phyloP scores from a whole-genome alignment of 2,888 invertebrate genomes.

The Cantharis rufa region DNA sequence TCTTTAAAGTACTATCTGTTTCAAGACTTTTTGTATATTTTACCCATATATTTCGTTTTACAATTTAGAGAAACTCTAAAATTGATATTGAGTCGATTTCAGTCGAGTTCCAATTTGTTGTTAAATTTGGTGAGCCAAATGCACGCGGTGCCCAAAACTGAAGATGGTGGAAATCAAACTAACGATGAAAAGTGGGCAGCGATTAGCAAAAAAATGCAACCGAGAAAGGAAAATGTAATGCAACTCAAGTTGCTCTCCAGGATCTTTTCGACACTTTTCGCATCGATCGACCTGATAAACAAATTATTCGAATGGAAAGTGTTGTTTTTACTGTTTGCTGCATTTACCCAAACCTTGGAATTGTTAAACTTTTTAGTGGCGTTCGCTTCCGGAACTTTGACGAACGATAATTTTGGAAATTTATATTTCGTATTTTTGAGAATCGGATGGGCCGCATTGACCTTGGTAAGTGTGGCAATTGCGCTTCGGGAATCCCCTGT shows the following conservation, averaged over 20 bases:
- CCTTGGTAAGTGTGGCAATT: slow-evolving; percentile 10
- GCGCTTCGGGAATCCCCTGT: background rate
- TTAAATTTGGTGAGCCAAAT: slow-evolving; percentile 13
- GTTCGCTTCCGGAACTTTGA: slow-evolving; percentile 3
- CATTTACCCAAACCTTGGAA: slow-evolving; percentile 9
- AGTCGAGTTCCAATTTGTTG: slow-evolving; percentile 5
- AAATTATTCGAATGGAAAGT: slow-evolving; percentile 8
- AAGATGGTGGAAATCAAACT: background rate
- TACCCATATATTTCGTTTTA: slow-evolving; percentile 7
- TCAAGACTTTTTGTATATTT: slow-evolving; percentile 13
- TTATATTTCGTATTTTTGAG: background rate
- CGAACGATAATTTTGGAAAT: background rate
- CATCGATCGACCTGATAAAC: slow-evolving; percentile 10
- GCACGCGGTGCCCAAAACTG: slow-evolving; percentile 4
- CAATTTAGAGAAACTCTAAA: slow-evolving; percentile 12
- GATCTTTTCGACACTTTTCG: slow-evolving; percentile 11
- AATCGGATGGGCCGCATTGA: slow-evolving; percentile 1
- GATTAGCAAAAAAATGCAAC: slow-evolving; percentile 16
- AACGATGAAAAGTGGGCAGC: slow-evolving; percentile 12
- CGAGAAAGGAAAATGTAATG: slow-evolving; percentile 19
- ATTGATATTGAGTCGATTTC: slow-evolving; percentile 5
- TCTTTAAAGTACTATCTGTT: slow-evolving; percentile 11
- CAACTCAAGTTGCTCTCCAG: slow-evolving; percentile 16
- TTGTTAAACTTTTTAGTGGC: slow-evolving; percentile 14
- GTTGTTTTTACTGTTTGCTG: slow-evolving; percentile 4